These are phyloP conservation scores for Drosophila ogumai DNA, from an alignment of 1,140 invertebrate species.

Conservation along the genomic window DNA sequence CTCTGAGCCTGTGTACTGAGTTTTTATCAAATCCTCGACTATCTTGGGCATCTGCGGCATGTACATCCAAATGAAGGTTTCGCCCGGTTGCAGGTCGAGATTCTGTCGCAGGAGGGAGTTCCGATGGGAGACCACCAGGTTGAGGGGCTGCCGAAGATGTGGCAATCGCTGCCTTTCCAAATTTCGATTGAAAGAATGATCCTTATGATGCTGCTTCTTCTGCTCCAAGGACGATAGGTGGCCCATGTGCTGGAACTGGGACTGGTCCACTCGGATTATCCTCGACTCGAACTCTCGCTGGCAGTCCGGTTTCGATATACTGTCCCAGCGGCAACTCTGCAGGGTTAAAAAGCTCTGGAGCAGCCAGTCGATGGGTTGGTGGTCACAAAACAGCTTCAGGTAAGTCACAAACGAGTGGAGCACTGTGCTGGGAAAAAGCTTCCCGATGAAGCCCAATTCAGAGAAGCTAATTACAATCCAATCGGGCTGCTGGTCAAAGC, in stretches of 20 bases:
- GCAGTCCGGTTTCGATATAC: conserved; percentile 16
- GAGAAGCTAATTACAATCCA: conserved; percentile 60
- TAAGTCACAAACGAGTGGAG: conserved; percentile 16
- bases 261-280: conserved; percentile 15
- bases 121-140: conserved; percentile 27
- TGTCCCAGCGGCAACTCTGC: conserved; percentile 48
- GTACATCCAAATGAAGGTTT: conserved; percentile 61
- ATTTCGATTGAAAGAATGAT: not conserved
- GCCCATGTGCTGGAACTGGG: conserved; percentile 47
- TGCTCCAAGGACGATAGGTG: conserved; percentile 15
- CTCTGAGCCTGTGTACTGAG: conserved; percentile 11
- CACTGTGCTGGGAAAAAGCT: conserved; percentile 33
- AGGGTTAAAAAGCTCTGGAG: conserved; percentile 45
- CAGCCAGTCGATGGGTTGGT: conserved; percentile 58
- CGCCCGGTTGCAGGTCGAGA: conserved; percentile 2
- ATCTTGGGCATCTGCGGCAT: conserved; percentile 39
- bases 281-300: not conserved
- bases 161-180: conserved; percentile 9
- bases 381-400: conserved; percentile 35
- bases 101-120: not conserved
- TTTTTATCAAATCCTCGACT: not conserved
- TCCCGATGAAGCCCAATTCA: conserved; percentile 49
- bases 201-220: conserved; percentile 20
- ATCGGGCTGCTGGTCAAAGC: conserved; percentile 11
- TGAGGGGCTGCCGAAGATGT: conserved; percentile 43